Base-by-base conservation (phyloP, 2,888 invertebrate species). In the Eristalis pertinax region DNA sequence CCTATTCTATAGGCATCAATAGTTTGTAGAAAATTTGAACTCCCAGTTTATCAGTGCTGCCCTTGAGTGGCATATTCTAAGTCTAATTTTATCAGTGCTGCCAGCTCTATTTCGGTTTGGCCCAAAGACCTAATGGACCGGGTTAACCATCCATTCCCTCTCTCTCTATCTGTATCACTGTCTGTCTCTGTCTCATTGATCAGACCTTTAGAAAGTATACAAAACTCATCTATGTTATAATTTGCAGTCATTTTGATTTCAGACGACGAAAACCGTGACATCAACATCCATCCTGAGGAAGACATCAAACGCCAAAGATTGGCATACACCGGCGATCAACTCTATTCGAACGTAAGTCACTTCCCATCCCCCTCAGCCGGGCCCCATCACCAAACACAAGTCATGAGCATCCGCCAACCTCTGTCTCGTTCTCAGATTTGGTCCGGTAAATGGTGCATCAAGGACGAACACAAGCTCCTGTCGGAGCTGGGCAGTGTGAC, bases 391-490 rank as follows among this genome's bases (percentile, higher is more conserved):
- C 11, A 4, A 41, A 22, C 32, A 5, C 32, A 7, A 32, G 1
- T 32, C 32, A 32, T 5, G 4, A 5, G 7, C 7, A 5, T 7
- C 7, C 7, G 8, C 1, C 7, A 4, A 1, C 32, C 10, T 5
- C 10, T 32, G 7, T 32, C 32, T 32, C 32, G 7, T 32, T 56
- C 19, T 15, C 84, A 97, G 97, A 96, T 97, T 89, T 97, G 97
- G 95, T 96, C 97, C 89, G 95, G 95, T 88, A 98, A 98, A 94
- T 97, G 97, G 97, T 97, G 96, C 93, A 96, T 97, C 91, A 97
- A 98, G 93, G 97, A 98, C 93, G 97, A 97, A 92, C 97, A 97
- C 94, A 97, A 97, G 93, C 93, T 97, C 70, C 94, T 97, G 88
- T 97, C 97, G 67, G 97, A 97, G 92, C 94, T 97, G 65, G 96